These are phyloP conservation scores for Scylla paramamosain DNA, from an alignment of 1,140 invertebrate genomes.

Conservation along the genomic window DNA sequence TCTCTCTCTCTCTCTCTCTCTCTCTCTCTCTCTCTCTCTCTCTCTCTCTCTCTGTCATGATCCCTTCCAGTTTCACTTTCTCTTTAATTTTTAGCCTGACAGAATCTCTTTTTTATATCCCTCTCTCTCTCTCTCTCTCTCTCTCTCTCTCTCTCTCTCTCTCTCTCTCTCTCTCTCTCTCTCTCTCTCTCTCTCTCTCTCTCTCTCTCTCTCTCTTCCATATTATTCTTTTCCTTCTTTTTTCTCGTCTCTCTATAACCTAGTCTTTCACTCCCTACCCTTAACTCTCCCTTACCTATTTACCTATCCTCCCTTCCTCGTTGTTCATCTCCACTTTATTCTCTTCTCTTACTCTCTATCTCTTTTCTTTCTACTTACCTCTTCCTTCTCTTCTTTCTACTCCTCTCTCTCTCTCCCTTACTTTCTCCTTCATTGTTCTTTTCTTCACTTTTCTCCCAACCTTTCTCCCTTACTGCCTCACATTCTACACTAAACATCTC, in stretches of 20 bases:
- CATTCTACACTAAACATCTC: too few relatives aligned
- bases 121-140: not conserved
- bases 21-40: not conserved
- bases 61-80: too few relatives aligned
- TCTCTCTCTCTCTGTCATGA: not conserved
- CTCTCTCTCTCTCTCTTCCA: not conserved
- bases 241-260: too few relatives aligned
- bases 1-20: not conserved
- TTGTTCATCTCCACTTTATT: too few relatives aligned
- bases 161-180: not conserved
- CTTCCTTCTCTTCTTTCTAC: not conserved
- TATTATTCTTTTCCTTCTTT: not conserved
- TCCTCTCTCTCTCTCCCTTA: not conserved
- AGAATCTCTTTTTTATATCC: too few relatives aligned
- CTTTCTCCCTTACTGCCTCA: too few relatives aligned
- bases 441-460: too few relatives aligned
- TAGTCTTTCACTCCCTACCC: too few relatives aligned
- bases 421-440: not conserved
- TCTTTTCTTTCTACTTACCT: not conserved
- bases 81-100: too few relatives aligned
- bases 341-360: not conserved
- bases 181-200: not conserved
- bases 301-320: too few relatives aligned
- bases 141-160: not conserved
- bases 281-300: too few relatives aligned